These are phyloP conservation scores for Amblyjoppa proteus DNA, from an alignment of 2,888 invertebrate genomes.

Conservation along the genomic window DNA sequence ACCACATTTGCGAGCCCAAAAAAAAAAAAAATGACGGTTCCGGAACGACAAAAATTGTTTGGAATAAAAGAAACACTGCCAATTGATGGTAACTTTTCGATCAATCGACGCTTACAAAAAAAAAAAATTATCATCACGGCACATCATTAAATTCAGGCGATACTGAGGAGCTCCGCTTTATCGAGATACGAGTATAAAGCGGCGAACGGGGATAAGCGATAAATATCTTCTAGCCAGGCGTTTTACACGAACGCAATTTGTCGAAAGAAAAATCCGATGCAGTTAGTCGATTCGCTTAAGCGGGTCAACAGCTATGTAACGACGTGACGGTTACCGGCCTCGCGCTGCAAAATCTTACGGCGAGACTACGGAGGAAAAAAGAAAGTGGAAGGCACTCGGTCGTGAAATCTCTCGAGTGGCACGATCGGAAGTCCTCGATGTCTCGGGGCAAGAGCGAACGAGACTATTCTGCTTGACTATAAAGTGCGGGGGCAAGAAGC, in stretches of 20 bases:
- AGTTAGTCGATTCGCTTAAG: neutral
- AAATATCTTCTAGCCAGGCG: constrained; percentile 52
- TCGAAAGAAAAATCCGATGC: constrained; percentile 30
- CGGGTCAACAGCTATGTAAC: neutral
- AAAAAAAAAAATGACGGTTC: no score
- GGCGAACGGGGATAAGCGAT: constrained; percentile 63
- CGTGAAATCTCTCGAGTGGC: constrained; percentile 78
- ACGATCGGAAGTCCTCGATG: constrained; percentile 82
- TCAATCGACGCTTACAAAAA: no score
- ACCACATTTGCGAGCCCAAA: no score
- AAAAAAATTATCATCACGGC: no score
- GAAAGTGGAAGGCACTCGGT: constrained; percentile 78
- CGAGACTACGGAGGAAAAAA: constrained; percentile 80
- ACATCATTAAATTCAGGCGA: constrained; percentile 86
- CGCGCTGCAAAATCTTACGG: constrained; percentile 14
- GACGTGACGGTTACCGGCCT: no score
- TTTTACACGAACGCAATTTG: constrained; percentile 55
- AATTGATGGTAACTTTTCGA: no score
- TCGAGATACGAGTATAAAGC: constrained; percentile 34
- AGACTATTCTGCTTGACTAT: constrained; percentile 61
- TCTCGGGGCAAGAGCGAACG: constrained; percentile 69
- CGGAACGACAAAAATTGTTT: no score
- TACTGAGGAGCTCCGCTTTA: neutral
- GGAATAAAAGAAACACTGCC: no score
- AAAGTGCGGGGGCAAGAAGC: constrained; percentile 5